Evolutionary conservation across 2,888 invertebrate genomes (phyloP).

Genomic region (Harpalus rubripes): DNA sequence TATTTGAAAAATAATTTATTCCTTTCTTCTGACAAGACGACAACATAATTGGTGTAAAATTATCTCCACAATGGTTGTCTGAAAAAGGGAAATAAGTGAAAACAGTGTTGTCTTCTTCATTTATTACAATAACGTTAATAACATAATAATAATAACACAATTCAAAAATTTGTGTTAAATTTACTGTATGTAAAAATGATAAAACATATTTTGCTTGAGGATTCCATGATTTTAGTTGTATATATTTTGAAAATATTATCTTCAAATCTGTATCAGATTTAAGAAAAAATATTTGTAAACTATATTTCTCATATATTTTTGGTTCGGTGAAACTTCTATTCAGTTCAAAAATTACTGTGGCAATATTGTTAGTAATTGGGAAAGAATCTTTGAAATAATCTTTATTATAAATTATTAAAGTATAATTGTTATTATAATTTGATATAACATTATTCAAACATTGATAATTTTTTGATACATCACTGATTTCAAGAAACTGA

Average conservation of each 20-base stretch:
- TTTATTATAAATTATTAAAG: conserved; percentile 7
- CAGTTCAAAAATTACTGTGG: neutral
- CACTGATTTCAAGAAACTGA: neutral
- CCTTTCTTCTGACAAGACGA: neutral
- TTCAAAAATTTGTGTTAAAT: conserved; percentile 42
- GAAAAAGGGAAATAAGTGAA: conserved; percentile 53
- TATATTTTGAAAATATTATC: neutral
- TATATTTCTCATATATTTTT: neutral
- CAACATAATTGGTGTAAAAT: conserved; percentile 13
- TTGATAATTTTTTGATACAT: neutral
- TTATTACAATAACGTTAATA: conserved; percentile 31
- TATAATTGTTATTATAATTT: neutral
- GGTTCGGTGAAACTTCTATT: neutral
- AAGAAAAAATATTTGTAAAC: conserved; percentile 25
- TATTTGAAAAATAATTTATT: conserved; percentile 24
- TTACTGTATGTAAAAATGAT: neutral
- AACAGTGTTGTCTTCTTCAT: conserved; percentile 20
- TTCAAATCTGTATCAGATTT: conserved; percentile 33
- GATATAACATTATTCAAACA: conserved; percentile 21
- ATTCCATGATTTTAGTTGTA: conserved; percentile 43
- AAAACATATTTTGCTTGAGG: conserved; percentile 33
- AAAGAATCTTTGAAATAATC: conserved; percentile 11
- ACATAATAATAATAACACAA: conserved; percentile 48
- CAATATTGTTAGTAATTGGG: neutral
- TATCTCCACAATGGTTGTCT: conserved; percentile 42